Conservation (phyloP, 2,113 vertebrate species). For the Tetraodon nigroviridis region DNA sequence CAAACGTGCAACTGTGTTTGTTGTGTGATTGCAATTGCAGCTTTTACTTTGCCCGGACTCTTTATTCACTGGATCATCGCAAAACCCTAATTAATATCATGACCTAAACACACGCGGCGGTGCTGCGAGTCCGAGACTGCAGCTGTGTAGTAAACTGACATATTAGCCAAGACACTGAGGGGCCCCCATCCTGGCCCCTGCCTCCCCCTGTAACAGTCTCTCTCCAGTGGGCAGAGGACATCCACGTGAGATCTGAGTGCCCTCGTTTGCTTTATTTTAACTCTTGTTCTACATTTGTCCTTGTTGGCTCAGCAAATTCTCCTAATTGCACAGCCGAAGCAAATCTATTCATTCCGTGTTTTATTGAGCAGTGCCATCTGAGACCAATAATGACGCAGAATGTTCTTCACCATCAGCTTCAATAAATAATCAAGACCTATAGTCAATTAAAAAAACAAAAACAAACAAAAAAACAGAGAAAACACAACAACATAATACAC, state of each 20-base stretch:
- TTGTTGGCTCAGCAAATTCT: conserved; percentile 60
- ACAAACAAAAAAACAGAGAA: too few relatives aligned
- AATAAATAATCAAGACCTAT: too few relatives aligned
- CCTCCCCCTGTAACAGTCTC: conserved; percentile 48
- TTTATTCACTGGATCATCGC: conserved; percentile 57
- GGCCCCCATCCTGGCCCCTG: conserved; percentile 61
- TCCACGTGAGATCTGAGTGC: conserved; percentile 70
- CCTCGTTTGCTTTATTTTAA: conserved; percentile 61
- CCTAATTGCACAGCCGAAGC: conserved; percentile 63
- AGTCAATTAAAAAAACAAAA: conserved; percentile 13
- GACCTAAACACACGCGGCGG: conserved; percentile 74
- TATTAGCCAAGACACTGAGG: conserved; percentile 68
- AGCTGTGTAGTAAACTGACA: conserved; percentile 74
- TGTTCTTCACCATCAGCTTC: conserved; percentile 13
- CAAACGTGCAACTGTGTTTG: conserved; percentile 31
- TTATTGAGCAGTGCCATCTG: conserved; percentile 52
- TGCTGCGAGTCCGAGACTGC: conserved; percentile 64
- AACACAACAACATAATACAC: too few relatives aligned
- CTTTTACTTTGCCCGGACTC: conserved; percentile 40
- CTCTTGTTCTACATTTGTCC: conserved; percentile 68
- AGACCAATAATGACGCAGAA: conserved; percentile 42
- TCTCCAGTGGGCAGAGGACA: conserved; percentile 57
- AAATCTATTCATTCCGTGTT: conserved; percentile 43
- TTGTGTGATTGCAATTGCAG: conserved; percentile 22
- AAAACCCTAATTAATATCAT: conserved; percentile 68